phyloP scores from a whole-genome alignment of 2,888 invertebrate species.

The Nebria salina region DNA sequence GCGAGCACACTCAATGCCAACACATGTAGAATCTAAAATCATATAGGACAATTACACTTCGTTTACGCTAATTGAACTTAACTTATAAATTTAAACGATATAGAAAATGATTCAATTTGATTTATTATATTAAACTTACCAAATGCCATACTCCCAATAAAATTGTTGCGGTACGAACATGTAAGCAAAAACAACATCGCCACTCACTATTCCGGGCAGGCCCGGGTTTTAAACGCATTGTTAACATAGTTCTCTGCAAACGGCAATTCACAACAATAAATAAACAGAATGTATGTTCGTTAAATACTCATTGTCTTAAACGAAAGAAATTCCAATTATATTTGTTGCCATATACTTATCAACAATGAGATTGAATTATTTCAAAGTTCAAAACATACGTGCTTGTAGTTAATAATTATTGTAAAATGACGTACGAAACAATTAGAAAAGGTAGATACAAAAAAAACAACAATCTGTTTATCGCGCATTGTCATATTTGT shows the following conservation, averaged over 20 bases:
- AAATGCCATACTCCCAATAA: constrained; percentile 86
- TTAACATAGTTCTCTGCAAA: constrained; percentile 65
- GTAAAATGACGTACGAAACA: constrained; percentile 35
- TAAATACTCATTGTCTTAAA: background rate
- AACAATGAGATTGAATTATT: background rate
- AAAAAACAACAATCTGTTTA: constrained; percentile 13
- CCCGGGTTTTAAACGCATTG: constrained; percentile 72
- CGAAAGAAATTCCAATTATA: background rate
- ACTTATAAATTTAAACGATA: no score
- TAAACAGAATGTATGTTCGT: background rate
- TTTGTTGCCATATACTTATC: constrained; percentile 10
- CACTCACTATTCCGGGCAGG: constrained; percentile 77
- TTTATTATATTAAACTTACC: constrained; percentile 69
- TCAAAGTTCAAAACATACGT: constrained; percentile 22
- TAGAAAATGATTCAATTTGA: no score
- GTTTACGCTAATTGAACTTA: constrained; percentile 14
- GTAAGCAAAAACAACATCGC: constrained; percentile 83
- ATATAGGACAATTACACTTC: background rate
- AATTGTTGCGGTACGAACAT: constrained; percentile 85
- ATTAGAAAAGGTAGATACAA: constrained; percentile 47
- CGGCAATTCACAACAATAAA: background rate
- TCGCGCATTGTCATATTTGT: background rate
- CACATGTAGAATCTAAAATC: constrained; percentile 77
- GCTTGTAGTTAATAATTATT: constrained; percentile 29
- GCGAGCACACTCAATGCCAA: constrained; percentile 79